These are phyloP conservation scores for Squalus acanthias DNA, from an alignment of 2,797 vertebrate genomes.

Conservation along the genomic window DNA sequence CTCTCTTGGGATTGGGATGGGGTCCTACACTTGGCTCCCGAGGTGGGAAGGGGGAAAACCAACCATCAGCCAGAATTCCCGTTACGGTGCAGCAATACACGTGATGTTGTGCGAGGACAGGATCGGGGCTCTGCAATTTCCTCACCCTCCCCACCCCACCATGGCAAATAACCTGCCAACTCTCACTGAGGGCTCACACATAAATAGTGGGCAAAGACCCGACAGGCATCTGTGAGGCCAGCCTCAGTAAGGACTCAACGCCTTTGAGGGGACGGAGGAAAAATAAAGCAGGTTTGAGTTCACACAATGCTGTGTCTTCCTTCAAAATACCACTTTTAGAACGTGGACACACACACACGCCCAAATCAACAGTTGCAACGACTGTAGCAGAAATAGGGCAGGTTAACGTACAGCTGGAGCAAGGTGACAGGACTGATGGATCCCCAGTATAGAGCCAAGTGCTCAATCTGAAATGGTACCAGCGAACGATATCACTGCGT, in stretches of 20 bases:
- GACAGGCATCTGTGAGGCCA: too few species aligned
- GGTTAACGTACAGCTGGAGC: background rate
- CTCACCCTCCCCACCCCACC: background rate
- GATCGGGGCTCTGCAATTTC: background rate
- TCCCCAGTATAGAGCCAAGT: background rate
- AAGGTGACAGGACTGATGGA: background rate
- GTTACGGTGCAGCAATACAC: background rate
- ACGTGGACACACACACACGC: background rate
- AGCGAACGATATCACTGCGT: background rate
- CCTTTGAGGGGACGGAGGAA: background rate
- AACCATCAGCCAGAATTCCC: background rate
- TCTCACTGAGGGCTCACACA: background rate
- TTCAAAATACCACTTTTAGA: background rate
- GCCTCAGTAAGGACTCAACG: background rate
- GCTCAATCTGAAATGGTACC: background rate
- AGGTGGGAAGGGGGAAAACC: background rate
- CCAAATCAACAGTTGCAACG: background rate
- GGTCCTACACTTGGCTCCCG: too few species aligned
- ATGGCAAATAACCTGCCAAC: background rate
- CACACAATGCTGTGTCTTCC: background rate
- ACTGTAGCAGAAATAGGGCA: background rate
- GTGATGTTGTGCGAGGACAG: background rate
- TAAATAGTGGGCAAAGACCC: background rate
- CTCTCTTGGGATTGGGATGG: background rate
- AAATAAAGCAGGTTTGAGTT: background rate